Base-by-base conservation (phyloP, 2,888 invertebrate genomes). In the Pandemis corylana region DNA sequence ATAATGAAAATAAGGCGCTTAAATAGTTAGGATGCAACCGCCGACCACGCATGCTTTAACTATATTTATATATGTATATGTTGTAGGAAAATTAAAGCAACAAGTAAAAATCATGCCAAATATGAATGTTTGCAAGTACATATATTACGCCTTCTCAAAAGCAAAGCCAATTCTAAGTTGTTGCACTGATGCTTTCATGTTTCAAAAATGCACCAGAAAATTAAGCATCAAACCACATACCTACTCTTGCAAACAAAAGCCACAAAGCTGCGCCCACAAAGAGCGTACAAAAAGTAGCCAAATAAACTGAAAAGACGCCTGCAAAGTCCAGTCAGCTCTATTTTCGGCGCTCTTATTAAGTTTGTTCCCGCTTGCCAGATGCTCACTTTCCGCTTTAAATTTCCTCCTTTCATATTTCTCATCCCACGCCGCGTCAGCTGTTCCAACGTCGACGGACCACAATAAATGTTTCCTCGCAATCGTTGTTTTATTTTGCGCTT, bases 401-500 rank as follows among this genome's bases (percentile, higher is more conserved):
- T 84, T 84, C 82, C 83, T 77, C 77, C 78, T 84, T 85, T 89
- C 85, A 87, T 83, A 81, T 87, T 88, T 86, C 78, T 83, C 82
- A 74, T 85, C 82, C 84, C 85, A 85, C 81, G 81, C 78, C 76
- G 78, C 80, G 81, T 85, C 82, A 80, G 84, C 85, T 87, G 86
- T 86, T 82, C 84, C 85, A 84, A 83, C 86, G 84, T 84, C 78
- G 81, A 87, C 89, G 82, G 84, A 83, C 84, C 82, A 81, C 85
- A 94, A 94, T 94, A 94, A 94, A 94, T 92, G 89, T 92, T 90
- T 79, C 80, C 84, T 82, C 83, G 87, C 84, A 83, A 89, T 83
- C 83, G 92, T 91, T 90, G 93, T 94, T 94, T 93, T 90, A 93
- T 94, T 90, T 89, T 90, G 89, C 86, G 87, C 90, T 91, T 87